phyloP scores from a whole-genome alignment of 92 coral and sea anemone genomes.

The Umimayanthus chanpuru region DNA sequence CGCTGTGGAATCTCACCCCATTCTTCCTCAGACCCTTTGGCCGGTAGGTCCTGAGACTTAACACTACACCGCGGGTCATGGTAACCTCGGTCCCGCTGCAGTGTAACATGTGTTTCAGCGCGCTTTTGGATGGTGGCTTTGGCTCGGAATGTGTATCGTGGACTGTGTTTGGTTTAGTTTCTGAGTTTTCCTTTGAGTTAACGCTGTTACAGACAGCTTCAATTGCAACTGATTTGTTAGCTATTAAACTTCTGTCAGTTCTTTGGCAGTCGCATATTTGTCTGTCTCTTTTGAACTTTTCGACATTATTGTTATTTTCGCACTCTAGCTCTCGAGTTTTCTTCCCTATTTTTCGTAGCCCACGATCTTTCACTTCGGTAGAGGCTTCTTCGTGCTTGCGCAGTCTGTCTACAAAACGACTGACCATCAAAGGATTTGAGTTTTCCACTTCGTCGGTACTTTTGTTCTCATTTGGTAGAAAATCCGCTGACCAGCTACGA shows the following conservation, averaged over 20 bases:
- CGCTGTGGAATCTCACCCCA: conserved; percentile 9
- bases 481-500: conserved; percentile 73
- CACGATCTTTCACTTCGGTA: neutral
- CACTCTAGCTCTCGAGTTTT: neutral
- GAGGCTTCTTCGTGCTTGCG: neutral
- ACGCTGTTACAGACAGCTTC: neutral
- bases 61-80: conserved; percentile 36
- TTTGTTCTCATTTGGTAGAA: conserved; percentile 47
- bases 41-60: conserved; percentile 35
- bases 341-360: neutral
- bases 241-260: neutral
- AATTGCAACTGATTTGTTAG: neutral
- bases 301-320: neutral
- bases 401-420: conserved; percentile 57
- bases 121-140: conserved; percentile 29
- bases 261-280: neutral
- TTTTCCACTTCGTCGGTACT: conserved; percentile 23
- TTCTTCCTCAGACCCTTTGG: neutral
- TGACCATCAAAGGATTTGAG: conserved; percentile 50
- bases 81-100: conserved; percentile 41
- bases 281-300: neutral
- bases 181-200: neutral
- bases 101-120: conserved; percentile 23
- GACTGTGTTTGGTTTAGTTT: neutral
- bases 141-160: neutral